A percentile compares a stretch with the other conserved stretches of the same genome.
phyloP scores from a whole-genome alignment of 2,113 vertebrate genomes.

The Indicator maculatus region DNA sequence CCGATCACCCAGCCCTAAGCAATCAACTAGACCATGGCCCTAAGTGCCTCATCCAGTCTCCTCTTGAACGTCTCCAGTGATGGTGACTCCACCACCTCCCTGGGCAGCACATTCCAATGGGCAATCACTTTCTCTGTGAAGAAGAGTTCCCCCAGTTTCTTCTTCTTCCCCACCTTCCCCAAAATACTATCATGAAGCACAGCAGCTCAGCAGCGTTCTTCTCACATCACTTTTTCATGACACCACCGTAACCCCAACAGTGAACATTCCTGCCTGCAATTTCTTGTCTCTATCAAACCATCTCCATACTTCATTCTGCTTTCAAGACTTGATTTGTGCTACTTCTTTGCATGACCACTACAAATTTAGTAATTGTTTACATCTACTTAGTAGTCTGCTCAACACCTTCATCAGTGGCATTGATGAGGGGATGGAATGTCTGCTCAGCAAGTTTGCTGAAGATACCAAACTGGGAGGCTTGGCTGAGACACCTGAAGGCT shows the following conservation, averaged over 20 bases:
- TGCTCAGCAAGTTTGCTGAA: too few species aligned
- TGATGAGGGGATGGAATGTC: too few species aligned
- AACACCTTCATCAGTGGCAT: too few species aligned
- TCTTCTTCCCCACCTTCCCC: rapidly evolving
- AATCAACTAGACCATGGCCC: too few species aligned
- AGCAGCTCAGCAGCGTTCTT: background rate
- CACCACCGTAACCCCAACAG: background rate
- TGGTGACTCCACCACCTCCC: too few species aligned
- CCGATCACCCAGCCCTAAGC: too few species aligned
- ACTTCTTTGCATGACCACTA: background rate
- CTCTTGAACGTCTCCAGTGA: too few species aligned
- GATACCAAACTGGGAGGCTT: too few species aligned
- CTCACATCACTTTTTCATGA: background rate
- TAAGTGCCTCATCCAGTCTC: too few species aligned
- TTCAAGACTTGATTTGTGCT: background rate
- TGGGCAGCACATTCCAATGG: too few species aligned
- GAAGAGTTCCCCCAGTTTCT: background rate
- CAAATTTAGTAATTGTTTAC: background rate
- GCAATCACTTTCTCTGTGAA: too few species aligned
- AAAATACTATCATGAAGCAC: background rate
- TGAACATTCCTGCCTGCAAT: background rate
- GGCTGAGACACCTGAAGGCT: too few species aligned
- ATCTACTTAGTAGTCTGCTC: background rate
- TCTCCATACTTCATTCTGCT: background rate
- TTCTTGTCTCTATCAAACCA: background rate